Percentiles rank a stretch among this genome's conserved stretches.
Conservation (phyloP, 2,797 vertebrate species). For the Lagocephalus sceleratus region DNA sequence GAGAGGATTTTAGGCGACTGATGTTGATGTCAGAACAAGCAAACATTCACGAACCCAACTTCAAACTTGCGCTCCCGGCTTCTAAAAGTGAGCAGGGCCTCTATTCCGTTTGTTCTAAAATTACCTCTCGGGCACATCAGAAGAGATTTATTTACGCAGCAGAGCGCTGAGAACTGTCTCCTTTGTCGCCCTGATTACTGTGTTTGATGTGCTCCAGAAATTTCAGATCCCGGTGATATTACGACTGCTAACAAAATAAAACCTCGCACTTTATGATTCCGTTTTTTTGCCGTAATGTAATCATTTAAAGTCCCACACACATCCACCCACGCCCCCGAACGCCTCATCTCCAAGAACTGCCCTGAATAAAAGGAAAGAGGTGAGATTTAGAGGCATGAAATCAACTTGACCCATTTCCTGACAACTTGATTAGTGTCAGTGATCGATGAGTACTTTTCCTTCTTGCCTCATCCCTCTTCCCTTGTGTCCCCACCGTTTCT, state of each 20-base stretch:
- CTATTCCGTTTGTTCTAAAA: conserved; percentile 25
- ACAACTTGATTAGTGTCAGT: conserved; percentile 50
- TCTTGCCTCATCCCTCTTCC: conserved; percentile 17
- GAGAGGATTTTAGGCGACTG: conserved; percentile 1
- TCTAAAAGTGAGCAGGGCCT: not conserved
- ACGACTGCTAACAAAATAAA: not conserved
- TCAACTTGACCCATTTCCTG: conserved; percentile 47
- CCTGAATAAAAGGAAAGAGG: not conserved
- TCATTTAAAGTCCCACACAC: not conserved
- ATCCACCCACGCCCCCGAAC: not conserved
- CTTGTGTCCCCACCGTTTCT: conserved; percentile 25
- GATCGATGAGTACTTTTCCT: conserved; percentile 34
- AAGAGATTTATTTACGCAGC: conserved; percentile 9
- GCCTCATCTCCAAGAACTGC: too few relatives aligned
- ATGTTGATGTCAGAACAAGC: conserved; percentile 1
- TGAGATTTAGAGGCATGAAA: conserved; percentile 33
- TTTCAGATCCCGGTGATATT: not conserved
- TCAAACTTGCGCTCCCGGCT: conserved; percentile 3
- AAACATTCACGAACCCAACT: not conserved
- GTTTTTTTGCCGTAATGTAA: not conserved
- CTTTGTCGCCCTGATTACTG: not conserved
- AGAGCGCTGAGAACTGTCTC: not conserved
- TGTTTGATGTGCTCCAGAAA: not conserved
- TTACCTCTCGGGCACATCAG: conserved; percentile 18
- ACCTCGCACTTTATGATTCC: not conserved